phyloP scores from a whole-genome alignment of 2,113 vertebrate species.

The Tetrax tetrax region DNA sequence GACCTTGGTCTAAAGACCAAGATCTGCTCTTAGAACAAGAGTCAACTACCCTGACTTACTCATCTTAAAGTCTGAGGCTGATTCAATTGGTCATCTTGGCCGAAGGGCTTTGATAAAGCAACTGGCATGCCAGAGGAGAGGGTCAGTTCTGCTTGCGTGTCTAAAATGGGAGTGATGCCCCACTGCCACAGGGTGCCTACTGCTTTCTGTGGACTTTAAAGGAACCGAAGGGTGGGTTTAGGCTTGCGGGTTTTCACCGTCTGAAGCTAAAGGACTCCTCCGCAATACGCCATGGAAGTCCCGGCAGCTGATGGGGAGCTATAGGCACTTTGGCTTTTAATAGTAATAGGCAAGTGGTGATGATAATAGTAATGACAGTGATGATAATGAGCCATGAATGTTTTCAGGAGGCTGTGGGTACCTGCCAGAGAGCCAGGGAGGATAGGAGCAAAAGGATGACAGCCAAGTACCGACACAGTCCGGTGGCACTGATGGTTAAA shows the following conservation, averaged over 20 bases:
- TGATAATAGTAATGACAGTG: neutral
- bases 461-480: rapidly evolving
- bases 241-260: rapidly evolving
- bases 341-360: neutral
- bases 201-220: neutral
- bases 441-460: neutral
- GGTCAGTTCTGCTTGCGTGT: too few relatives aligned
- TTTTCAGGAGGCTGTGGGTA: neutral
- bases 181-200: too few relatives aligned
- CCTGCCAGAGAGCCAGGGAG: neutral
- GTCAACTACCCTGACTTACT: neutral
- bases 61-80: neutral
- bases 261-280: neutral
- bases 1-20: neutral
- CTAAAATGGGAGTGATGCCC: neutral
- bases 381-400: rapidly evolving
- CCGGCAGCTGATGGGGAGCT: neutral
- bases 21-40: neutral
- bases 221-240: rapidly evolving
- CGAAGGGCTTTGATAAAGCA: neutral
- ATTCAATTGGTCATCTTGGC: neutral
- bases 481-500: neutral
- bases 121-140: neutral
- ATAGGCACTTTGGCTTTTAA: neutral
- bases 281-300: rapidly evolving